Conservation (phyloP, 2,113 vertebrate genomes). For the Phaethon lepturus region DNA sequence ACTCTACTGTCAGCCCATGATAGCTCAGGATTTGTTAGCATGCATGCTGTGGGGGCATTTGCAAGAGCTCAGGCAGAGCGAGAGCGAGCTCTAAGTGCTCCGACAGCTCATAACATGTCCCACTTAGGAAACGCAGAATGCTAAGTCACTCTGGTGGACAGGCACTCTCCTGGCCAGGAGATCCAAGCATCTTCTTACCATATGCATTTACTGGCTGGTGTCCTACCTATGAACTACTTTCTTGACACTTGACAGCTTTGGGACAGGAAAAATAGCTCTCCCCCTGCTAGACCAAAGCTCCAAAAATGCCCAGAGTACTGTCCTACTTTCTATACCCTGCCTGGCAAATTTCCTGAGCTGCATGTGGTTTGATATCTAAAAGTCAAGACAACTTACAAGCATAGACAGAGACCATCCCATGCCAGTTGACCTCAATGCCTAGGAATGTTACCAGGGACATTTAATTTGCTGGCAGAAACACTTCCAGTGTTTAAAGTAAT, state of each 20-base stretch:
- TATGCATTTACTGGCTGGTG: accelerated
- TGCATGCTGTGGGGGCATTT: not conserved
- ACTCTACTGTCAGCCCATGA: not conserved
- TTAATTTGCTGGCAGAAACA: not conserved
- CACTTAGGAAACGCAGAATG: not conserved
- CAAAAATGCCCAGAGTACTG: not conserved
- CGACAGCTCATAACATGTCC: accelerated
- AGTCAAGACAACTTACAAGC: not conserved
- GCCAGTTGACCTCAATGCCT: not conserved
- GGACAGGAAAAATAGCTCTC: not conserved
- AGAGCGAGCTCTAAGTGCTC: not conserved
- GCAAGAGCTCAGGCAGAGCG: not conserved
- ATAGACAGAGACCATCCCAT: not conserved
- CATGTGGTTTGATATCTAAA: not conserved
- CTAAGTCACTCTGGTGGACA: not conserved
- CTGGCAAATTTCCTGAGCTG: not conserved
- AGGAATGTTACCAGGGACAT: not conserved
- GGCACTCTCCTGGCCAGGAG: not conserved
- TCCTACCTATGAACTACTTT: not conserved
- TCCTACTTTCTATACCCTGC: not conserved
- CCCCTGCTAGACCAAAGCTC: not conserved
- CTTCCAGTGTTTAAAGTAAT: not conserved
- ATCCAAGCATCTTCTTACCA: not conserved
- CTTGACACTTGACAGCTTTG: not conserved
- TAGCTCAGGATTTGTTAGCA: not conserved